Conservation (phyloP, 1,140 invertebrate species). For the Octopus bimaculoides region DNA sequence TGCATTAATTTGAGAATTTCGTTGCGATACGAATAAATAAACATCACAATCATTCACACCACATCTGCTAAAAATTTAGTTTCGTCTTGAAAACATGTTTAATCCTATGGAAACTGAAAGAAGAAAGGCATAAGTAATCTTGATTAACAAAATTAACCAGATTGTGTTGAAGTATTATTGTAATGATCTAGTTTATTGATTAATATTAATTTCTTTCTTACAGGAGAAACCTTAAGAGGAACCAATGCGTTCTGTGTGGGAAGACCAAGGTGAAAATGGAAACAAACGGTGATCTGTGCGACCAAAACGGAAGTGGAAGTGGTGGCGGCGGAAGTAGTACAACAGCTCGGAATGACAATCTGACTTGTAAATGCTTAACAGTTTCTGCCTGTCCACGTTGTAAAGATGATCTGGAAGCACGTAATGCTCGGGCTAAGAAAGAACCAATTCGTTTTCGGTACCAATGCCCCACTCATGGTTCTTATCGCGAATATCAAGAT, state of each 20-base stretch:
- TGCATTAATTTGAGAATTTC: too few species aligned
- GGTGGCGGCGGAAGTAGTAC: conserved; percentile 19
- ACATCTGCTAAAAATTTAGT: too few species aligned
- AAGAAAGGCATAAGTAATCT: too few species aligned
- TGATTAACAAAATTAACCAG: too few species aligned
- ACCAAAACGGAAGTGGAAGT: conserved; percentile 23
- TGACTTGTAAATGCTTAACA: conserved; percentile 20
- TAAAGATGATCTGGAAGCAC: conserved; percentile 26
- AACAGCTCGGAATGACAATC: conserved; percentile 5
- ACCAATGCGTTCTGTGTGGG: conserved; percentile 44
- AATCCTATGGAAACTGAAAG: too few species aligned
- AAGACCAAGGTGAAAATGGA: conserved; percentile 26
- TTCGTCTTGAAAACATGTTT: too few species aligned
- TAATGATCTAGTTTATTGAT: too few species aligned
- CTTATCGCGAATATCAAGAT: conserved; percentile 53
- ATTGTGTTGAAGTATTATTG: too few species aligned
- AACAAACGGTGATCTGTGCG: conserved; percentile 19
- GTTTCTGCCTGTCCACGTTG: conserved; percentile 27
- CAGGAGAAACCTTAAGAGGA: conserved; percentile 22
- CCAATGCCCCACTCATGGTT: conserved; percentile 51
- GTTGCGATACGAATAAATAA: not conserved
- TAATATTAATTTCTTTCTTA: conserved; percentile 21
- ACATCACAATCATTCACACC: not conserved
- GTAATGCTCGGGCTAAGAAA: conserved; percentile 13
- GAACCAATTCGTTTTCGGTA: conserved; percentile 44